Evolutionary conservation across 2,888 invertebrate species (phyloP).

Genomic region (Macropis europaea): DNA sequence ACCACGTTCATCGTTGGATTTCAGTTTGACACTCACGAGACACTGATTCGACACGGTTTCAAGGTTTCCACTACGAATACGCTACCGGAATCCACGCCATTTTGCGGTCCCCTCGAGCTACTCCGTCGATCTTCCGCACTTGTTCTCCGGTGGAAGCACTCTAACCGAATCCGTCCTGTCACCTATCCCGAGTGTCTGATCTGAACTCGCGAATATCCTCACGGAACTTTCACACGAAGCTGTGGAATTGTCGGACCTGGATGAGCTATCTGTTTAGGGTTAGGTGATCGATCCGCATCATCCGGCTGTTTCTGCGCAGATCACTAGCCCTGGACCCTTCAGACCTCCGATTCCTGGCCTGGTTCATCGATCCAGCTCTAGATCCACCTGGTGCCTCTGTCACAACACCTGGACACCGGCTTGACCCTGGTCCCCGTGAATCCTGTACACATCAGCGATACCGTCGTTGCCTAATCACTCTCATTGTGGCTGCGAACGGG

Average conservation of each 20-base stretch:
- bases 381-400: background rate
- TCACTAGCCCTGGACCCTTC: background rate
- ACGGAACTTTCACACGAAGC: too few species aligned
- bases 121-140: background rate
- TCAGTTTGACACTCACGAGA: background rate
- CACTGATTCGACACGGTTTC: background rate
- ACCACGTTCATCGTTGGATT: background rate
- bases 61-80: background rate
- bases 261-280: background rate
- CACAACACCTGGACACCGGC: too few species aligned
- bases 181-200: too few species aligned
- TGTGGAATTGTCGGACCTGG: too few species aligned
- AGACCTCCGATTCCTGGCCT: background rate
- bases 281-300: background rate
- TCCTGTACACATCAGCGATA: too few species aligned
- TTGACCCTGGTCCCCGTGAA: constrained; percentile 1
- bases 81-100: constrained; percentile 38
- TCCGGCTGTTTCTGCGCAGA: background rate
- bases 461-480: too few species aligned
- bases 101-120: constrained; percentile 14
- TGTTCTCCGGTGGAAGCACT: background rate
- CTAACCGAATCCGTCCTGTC: too few species aligned
- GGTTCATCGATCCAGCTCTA: background rate
- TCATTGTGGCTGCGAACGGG: too few species aligned
- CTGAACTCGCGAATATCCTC: too few species aligned